Evolutionary conservation across 2,797 vertebrate genomes (phyloP), one percentile per base, ranked within the genome.

Genomic region (Acipenser transmontanus): DNA sequence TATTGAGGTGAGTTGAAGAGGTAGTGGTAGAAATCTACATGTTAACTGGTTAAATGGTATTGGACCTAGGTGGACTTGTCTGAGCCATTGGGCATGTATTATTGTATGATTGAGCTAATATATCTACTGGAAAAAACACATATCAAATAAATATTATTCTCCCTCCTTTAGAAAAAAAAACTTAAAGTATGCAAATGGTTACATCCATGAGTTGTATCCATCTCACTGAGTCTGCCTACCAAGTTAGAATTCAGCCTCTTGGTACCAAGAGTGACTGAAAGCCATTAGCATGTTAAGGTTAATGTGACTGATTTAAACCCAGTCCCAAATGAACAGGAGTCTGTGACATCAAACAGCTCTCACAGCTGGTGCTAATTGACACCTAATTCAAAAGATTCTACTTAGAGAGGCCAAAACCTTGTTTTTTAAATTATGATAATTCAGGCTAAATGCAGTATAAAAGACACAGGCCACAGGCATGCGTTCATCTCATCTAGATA

Each of bases 351-450:
- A 13, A 49, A 49, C 47, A 14, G 56, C n/a, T 59, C 34, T 13
- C n/a, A 48, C 64, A 56, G 47, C 47, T 20, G 52, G 65, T 8
- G 56, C 34, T 59, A 59, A 59, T 49, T 60, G 47, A 57, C 47
- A 17, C 48, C 8, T 14, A 56, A 59, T 59, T 59, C 12, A 59
- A 49, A 49, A 59, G 54, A 47, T 17, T 61, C 17, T 7, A n/a
- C 52, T 10, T 13, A 49, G 64, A 14, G 13, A 50, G 14, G 47
- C 13, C n/a, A 66, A 49, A 48, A 47, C 51, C 12, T 66, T 47
- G 8, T 60, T 10, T 61, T 60, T 60, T n/a, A 47, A 9, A 50
- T 20, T n/a, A 61, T 47, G 9, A 34, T 61, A 61, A 61, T 61
- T 61, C 60, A 61, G 17, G 17, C 60, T 34, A 61, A 61, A 61